These are phyloP conservation scores for Anomalospiza imberbis DNA, from an alignment of 2,797 vertebrate genomes.

Conservation along the genomic window DNA sequence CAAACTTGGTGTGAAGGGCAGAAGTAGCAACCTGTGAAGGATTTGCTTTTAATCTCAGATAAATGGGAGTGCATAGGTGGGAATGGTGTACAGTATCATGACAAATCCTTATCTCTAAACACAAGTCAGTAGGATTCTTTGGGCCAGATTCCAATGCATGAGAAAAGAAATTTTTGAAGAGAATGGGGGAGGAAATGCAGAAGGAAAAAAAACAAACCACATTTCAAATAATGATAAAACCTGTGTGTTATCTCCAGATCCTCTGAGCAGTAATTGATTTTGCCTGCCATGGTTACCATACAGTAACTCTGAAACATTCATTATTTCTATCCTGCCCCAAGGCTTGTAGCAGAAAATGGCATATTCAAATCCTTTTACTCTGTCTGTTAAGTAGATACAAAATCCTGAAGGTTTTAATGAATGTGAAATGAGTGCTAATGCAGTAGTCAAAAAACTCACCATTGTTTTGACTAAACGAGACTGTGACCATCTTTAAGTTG, in stretches of 20 bases:
- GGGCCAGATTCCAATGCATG: background rate
- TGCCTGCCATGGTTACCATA: conserved; percentile 51
- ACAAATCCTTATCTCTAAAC: background rate
- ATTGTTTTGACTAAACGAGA: background rate
- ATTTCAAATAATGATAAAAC: conserved; percentile 22
- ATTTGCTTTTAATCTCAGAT: conserved; percentile 12
- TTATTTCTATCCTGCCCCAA: conserved; percentile 44
- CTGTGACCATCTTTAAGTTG: background rate
- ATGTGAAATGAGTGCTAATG: conserved; percentile 22
- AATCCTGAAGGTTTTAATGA: conserved; percentile 24
- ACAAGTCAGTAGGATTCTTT: background rate
- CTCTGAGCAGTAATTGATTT: conserved; percentile 55
- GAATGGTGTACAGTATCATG: background rate
- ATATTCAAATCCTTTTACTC: conserved; percentile 29
- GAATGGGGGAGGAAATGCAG: background rate
- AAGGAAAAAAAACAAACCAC: background rate
- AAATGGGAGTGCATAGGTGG: background rate
- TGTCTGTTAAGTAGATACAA: conserved; percentile 49
- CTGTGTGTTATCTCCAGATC: conserved; percentile 27
- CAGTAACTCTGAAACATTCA: conserved; percentile 35
- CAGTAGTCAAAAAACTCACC: background rate
- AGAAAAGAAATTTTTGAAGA: conserved; percentile 20
- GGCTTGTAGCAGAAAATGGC: conserved; percentile 33
- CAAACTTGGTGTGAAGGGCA: background rate
- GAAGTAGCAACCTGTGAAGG: background rate